These are phyloP conservation scores for Pseudomyrmex dendroicus DNA, from an alignment of 1,140 invertebrate species.

Conservation along the genomic window DNA sequence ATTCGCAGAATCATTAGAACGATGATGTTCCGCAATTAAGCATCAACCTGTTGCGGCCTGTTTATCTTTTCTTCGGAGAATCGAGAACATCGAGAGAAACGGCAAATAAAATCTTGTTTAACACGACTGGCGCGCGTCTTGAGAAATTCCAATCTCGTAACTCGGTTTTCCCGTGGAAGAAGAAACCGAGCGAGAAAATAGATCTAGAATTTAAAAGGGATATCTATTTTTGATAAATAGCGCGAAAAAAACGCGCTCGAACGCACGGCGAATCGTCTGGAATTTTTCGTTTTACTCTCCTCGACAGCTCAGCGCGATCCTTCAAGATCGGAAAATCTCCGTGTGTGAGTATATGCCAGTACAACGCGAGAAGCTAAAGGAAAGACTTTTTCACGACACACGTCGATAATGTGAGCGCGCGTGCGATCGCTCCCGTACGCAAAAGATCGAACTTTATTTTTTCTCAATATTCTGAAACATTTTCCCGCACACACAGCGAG, in stretches of 20 bases:
- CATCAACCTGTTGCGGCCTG: constrained; percentile 34
- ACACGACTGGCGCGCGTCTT: background rate
- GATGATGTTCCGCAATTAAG: background rate
- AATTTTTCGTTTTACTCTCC: constrained; percentile 70
- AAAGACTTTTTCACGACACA: constrained; percentile 1
- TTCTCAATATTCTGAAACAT: constrained; percentile 46
- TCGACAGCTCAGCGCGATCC: constrained; percentile 21
- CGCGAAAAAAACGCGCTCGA: constrained; percentile 54
- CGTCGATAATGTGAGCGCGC: constrained; percentile 59
- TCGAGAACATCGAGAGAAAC: background rate
- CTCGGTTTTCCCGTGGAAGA: background rate
- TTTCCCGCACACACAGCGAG: background rate
- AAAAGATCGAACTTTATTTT: constrained; percentile 47
- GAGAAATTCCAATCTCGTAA: constrained; percentile 16
- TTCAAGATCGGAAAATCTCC: constrained; percentile 33
- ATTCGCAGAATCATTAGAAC: background rate
- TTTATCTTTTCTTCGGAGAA: background rate
- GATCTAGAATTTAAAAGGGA: constrained; percentile 21
- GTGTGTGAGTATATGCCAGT: constrained; percentile 26
- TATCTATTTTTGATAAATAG: constrained; percentile 66
- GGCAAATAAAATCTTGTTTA: constrained; percentile 25
- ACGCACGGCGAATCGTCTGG: constrained; percentile 49
- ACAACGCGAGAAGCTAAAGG: background rate
- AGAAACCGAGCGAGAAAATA: background rate
- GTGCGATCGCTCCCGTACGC: constrained; percentile 17